These are phyloP conservation scores for Ginglymostoma cirratum DNA, from an alignment of 2,113 vertebrate species.

Conservation along the genomic window DNA sequence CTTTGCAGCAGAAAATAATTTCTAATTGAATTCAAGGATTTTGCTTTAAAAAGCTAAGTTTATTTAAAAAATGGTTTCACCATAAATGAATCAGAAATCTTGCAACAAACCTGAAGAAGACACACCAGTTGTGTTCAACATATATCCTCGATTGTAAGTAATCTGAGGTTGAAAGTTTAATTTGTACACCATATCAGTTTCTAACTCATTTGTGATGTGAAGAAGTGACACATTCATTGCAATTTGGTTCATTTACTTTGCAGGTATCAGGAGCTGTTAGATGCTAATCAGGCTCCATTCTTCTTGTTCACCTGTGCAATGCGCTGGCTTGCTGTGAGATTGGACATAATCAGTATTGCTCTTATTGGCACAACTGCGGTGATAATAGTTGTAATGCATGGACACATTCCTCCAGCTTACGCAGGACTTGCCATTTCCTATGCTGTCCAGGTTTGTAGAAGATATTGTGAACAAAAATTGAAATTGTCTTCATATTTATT, in stretches of 20 bases:
- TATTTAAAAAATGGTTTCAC: not conserved
- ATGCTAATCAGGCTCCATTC: slow-evolving; percentile 80
- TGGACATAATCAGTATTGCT: slow-evolving; percentile 81
- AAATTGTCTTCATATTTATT: not conserved
- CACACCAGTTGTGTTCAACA: not conserved
- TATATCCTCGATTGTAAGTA: slow-evolving; percentile 10
- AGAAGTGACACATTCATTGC: not conserved
- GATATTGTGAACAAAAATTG: not conserved
- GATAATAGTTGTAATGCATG: slow-evolving; percentile 87
- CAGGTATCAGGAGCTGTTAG: slow-evolving; percentile 81
- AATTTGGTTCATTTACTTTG: slow-evolving; percentile 26
- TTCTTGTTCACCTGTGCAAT: slow-evolving; percentile 84
- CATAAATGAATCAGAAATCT: not conserved
- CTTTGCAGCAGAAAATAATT: not conserved
- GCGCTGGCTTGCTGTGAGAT: slow-evolving; percentile 82
- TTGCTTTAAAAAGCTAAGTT: not conserved
- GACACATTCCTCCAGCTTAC: slow-evolving; percentile 77
- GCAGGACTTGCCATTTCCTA: slow-evolving; percentile 85
- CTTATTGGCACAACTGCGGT: slow-evolving; percentile 78
- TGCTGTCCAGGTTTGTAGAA: slow-evolving; percentile 69
- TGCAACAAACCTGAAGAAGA: not conserved
- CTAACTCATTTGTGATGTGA: not conserved
- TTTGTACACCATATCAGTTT: not conserved
- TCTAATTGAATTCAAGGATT: not conserved
- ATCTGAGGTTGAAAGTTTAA: not conserved